phyloP scores from a whole-genome alignment of 1,140 invertebrate species.

The Antheraea pernyi region DNA sequence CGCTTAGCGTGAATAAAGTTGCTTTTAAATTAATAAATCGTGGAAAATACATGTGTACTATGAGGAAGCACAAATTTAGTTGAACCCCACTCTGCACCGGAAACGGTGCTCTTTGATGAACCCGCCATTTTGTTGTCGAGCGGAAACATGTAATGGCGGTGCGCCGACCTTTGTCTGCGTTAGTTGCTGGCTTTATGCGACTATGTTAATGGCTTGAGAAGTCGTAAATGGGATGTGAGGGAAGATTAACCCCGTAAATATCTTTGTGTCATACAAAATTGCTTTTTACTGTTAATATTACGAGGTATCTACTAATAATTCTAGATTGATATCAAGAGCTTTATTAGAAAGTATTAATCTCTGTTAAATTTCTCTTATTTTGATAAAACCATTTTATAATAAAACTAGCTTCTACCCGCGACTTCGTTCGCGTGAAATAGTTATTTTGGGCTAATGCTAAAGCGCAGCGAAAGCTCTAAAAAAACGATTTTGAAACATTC shows the following conservation, averaged over 20 bases:
- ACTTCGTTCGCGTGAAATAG: too few species aligned
- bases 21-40: not conserved
- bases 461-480: too few species aligned
- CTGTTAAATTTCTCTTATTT: too few species aligned
- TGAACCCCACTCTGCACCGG: slow-evolving; percentile 14
- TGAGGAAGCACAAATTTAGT: not conserved
- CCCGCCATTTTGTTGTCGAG: slow-evolving; percentile 26
- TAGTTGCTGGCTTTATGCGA: slow-evolving; percentile 38
- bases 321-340: too few species aligned
- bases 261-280: slow-evolving; percentile 4
- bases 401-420: too few species aligned
- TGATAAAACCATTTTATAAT: too few species aligned
- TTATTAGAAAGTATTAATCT: too few species aligned
- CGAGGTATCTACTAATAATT: not conserved
- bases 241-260: slow-evolving; percentile 9
- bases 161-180: slow-evolving; percentile 38
- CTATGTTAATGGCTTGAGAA: slow-evolving; percentile 37
- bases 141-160: slow-evolving; percentile 42
- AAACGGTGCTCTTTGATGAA: slow-evolving; percentile 22
- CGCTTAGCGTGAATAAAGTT: not conserved
- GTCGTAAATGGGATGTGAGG: slow-evolving; percentile 30
- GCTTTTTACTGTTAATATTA: slow-evolving; percentile 14
- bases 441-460: too few species aligned
- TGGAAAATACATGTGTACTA: not conserved
- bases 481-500: too few species aligned